Base-by-base conservation (phyloP, 2,113 vertebrate species). In the Myocastor coypus region DNA sequence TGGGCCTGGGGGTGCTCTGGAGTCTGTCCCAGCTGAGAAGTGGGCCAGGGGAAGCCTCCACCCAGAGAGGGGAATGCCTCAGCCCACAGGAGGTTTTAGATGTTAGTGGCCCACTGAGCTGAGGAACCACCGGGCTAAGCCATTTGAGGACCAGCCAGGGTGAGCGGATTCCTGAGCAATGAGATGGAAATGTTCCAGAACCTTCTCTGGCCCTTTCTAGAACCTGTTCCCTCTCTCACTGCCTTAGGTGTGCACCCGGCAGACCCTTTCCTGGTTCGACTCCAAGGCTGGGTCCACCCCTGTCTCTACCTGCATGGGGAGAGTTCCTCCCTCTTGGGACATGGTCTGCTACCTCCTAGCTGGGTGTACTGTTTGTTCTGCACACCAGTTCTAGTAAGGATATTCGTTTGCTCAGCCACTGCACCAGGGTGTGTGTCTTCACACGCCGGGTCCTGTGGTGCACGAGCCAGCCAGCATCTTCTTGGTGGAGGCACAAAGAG, bases 301-400 rank as follows among this genome's bases (percentile, higher is more conserved):
- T 3, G 4, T 1, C 57, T 24, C 11, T 32, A 0, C 20, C 32
- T 42, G 14, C 12, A 5, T 46, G 0, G 1, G 28, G 22, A 69
- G 64, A 69, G 86, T 34, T 40, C 22, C 32, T 55, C 37, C 73
- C 57, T 52, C 69, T 55, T 75, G 32, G 50, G 88, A 87, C n/a
- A 80, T 32, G 3, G 19, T 9, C 63, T 40, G 64, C 57, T 0
- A 0, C n/a, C 64, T 32, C 50, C 61, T 34, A 80, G n/a, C 83
- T 61, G 61, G 66, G 63, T 13, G 3, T 14, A 13, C 55, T 30
- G 3, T 52, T 77, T 40, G 26, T 80, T 83, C 42, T 1, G 2
- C 52, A 80, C 37, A 9, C 16, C 32, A 32, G 19, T 40, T 90
- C 75, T 8, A 68, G 28, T 32, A 8, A 64, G 46, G 87, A 55